A percentile compares a stretch with the other conserved stretches of the same genome.
phyloP scores from a whole-genome alignment of 1,140 invertebrate genomes.

The Drosophila nannoptera region DNA sequence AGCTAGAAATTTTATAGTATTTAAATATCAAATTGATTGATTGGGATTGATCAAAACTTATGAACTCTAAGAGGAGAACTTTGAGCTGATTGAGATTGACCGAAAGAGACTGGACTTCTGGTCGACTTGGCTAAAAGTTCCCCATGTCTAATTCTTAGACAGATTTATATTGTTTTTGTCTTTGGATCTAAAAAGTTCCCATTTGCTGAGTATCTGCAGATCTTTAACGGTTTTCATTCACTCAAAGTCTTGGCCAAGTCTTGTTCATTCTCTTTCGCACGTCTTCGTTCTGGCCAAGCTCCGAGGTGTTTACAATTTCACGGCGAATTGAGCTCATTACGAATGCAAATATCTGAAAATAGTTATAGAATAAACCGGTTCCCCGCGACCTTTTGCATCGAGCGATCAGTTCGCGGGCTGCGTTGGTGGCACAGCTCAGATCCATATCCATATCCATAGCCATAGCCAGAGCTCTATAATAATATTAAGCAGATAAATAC shows the following conservation, averaged over 20 bases:
- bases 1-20: too few species aligned
- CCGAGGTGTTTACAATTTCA: conserved; percentile 70
- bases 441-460: conserved; percentile 13
- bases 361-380: conserved; percentile 59
- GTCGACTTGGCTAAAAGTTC: too few species aligned
- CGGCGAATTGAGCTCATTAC: conserved; percentile 69
- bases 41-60: too few species aligned
- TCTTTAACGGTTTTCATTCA: neutral
- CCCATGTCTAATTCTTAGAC: too few species aligned
- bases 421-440: conserved; percentile 59
- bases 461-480: too few species aligned
- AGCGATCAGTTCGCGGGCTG: conserved; percentile 54
- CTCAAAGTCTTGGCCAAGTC: neutral
- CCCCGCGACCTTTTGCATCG: conserved; percentile 67
- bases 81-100: too few species aligned
- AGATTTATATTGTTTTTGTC: too few species aligned
- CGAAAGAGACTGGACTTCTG: too few species aligned
- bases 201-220: neutral
- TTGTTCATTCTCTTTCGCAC: conserved; percentile 8
- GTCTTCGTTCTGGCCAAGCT: conserved; percentile 42
- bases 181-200: too few species aligned
- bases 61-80: too few species aligned
- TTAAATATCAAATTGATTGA: too few species aligned
- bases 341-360: conserved; percentile 66
- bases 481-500: neutral